Evolutionary conservation across 2,888 invertebrate genomes (phyloP), one percentile per base, ranked within the genome.

Genomic region (Athalia cordata): DNA sequence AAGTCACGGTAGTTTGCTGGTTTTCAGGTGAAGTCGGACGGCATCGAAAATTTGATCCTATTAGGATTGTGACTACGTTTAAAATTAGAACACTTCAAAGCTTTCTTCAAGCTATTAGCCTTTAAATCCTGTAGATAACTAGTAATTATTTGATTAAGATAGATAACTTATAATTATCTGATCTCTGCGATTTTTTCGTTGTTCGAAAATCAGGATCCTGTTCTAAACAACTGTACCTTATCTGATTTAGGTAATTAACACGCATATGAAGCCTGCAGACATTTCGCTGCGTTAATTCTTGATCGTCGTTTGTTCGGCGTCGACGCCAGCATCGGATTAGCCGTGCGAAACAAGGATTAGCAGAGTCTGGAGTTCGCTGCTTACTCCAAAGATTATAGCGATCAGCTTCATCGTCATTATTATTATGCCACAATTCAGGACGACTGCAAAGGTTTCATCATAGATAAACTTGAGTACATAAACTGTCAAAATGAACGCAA

Each of bases 381-480:
- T 45, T 72, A 45, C 81, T 76, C 79, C 77, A 70, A 68, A 68
- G 72, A 79, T 84, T 81, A 61, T 68, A 45, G 57, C 57, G 8
- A 8, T 8, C n/a, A 62, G 13, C 72, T 13, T 59, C 59, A 72
- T 72, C 59, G 29, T 72, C 47, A 59, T 72, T 72, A 59, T 72
- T 74, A 64, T 80, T 77, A 77, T 45, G 77, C 84, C 84, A 87
- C 79, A 83, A 80, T 79, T 81, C 79, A 79, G 83, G 84, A 80
- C 80, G 82, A 85, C 85, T 85, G 84, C 82, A 86, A 86, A 82
- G 85, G 83, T 85, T 88, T 87, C 84, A 86, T 88, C 84, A 29
- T 29, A 85, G 85, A 88, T 86, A 85, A 72, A 72, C 9, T 11
- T n/a, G 45, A 72, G 59, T 7, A 65, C 6, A 85, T 79, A 81